phyloP scores from a whole-genome alignment of 2,888 invertebrate genomes.

The Chrysomela aeneicollis region DNA sequence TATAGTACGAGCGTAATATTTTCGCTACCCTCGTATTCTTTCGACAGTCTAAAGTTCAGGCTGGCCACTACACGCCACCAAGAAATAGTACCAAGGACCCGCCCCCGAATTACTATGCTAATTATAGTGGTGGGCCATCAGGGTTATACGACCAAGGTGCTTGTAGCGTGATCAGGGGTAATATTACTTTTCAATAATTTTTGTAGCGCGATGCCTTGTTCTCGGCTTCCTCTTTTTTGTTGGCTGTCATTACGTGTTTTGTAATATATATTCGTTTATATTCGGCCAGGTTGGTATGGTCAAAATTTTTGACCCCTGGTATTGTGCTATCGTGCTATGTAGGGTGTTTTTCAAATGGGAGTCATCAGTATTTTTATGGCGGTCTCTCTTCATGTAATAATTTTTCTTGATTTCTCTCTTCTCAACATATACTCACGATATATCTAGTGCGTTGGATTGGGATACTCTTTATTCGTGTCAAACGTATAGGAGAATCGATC shows the following conservation, averaged over 20 bases:
- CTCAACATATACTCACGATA: too few species aligned
- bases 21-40: constrained; percentile 5
- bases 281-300: not conserved
- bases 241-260: constrained; percentile 3
- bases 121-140: constrained; percentile 58
- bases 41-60: constrained; percentile 30
- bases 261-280: not conserved
- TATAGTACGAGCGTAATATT: too few species aligned
- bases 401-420: too few species aligned
- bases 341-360: too few species aligned
- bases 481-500: too few species aligned
- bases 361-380: too few species aligned
- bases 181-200: constrained; percentile 58
- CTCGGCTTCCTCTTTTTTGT: constrained; percentile 21
- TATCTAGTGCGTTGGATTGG: too few species aligned
- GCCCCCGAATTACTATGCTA: constrained; percentile 63
- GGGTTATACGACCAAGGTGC: constrained; percentile 49
- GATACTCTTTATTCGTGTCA: too few species aligned
- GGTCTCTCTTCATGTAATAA: too few species aligned
- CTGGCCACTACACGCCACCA: constrained; percentile 62
- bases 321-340: too few species aligned
- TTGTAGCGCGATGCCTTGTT: constrained; percentile 39
- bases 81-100: constrained; percentile 61
- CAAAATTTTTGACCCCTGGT: too few species aligned
- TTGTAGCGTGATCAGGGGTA: constrained; percentile 55